phyloP scores from a whole-genome alignment of 2,113 vertebrate genomes.

The Haemorhous mexicanus region DNA sequence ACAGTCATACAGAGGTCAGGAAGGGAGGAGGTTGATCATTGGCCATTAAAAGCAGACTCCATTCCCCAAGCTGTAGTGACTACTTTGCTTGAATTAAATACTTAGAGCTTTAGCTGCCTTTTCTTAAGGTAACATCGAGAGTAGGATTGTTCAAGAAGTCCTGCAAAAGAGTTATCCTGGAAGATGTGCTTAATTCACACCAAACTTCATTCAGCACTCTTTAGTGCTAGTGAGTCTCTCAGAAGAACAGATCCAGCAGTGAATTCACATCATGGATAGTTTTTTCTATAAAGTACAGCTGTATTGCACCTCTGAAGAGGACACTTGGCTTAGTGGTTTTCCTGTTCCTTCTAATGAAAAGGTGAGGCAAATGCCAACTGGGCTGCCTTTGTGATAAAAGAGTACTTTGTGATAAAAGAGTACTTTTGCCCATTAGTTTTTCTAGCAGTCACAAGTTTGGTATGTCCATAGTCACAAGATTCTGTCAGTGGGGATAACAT shows the following conservation, averaged over 20 bases:
- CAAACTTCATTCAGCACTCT: neutral
- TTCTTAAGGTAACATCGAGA: neutral
- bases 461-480: neutral
- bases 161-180: neutral
- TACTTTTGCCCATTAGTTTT: neutral
- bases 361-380: neutral
- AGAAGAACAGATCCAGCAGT: neutral
- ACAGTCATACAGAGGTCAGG: neutral
- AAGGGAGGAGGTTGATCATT: neutral
- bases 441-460: neutral
- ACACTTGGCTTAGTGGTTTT: neutral
- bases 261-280: neutral
- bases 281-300: neutral
- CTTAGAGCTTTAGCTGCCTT: neutral
- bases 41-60: neutral
- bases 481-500: neutral
- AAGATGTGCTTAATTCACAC: neutral
- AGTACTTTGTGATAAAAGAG: neutral
- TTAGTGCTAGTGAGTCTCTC: neutral
- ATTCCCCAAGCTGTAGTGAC: neutral
- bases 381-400: neutral
- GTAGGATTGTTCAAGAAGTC: neutral
- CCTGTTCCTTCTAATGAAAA: neutral
- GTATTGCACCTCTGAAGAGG: neutral
- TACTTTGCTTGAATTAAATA: neutral